Conservation (phyloP, 2,888 invertebrate species). For the Amiota minor region DNA sequence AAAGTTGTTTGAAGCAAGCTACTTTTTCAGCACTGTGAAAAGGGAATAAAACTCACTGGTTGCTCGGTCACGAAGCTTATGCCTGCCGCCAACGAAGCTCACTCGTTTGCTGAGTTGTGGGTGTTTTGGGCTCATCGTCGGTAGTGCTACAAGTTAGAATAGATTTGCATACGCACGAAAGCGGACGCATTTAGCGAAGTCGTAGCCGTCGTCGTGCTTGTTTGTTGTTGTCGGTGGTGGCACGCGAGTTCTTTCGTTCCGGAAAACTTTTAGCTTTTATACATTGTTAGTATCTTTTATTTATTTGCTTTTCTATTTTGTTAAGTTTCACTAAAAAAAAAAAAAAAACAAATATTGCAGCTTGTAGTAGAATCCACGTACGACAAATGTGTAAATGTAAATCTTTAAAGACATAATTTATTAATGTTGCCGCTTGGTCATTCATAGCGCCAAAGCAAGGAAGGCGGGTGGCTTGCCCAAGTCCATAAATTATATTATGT, state of each 20-base stretch:
- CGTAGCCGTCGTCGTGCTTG: not conserved
- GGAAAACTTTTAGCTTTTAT: not conserved
- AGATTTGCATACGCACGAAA: constrained; percentile 58
- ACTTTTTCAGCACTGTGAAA: too few species aligned
- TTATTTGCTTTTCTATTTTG: not conserved
- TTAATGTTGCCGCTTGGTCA: not conserved
- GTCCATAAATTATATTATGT: too few species aligned
- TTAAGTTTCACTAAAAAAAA: constrained; percentile 8
- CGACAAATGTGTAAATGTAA: not conserved
- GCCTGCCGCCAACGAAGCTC: not conserved
- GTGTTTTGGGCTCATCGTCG: constrained; percentile 7
- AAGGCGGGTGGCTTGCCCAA: too few species aligned
- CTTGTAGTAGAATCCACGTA: too few species aligned
- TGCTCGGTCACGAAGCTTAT: not conserved
- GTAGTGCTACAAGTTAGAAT: constrained; percentile 50
- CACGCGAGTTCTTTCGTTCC: constrained; percentile 7
- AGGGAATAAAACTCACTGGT: not conserved
- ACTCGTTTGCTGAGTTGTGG: not conserved
- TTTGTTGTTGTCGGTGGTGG: not conserved
- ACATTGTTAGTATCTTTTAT: not conserved
- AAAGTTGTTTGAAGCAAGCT: too few species aligned
- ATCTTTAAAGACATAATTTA: constrained; percentile 8
- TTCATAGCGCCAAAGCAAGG: too few species aligned
- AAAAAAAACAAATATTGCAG: constrained; percentile 6
- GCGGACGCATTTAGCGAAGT: constrained; percentile 49